phyloP scores from a whole-genome alignment of 2,113 vertebrate species.

The Phocoena sinus region DNA sequence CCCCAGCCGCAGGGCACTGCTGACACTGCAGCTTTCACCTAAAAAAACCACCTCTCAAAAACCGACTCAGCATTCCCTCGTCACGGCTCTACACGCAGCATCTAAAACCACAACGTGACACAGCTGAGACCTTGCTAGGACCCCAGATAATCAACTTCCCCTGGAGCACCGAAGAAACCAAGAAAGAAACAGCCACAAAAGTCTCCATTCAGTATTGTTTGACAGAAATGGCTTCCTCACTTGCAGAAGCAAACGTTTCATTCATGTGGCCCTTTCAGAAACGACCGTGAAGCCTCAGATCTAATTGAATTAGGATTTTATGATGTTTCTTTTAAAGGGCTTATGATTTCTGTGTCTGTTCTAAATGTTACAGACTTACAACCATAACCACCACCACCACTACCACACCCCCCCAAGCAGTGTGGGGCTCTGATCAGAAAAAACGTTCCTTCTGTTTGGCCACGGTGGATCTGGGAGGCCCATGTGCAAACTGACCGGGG shows the following conservation, averaged over 20 bases:
- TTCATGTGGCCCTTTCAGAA: background rate
- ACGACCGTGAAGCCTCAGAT: background rate
- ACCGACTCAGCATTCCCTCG: background rate
- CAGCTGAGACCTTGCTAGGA: background rate
- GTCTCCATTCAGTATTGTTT: background rate
- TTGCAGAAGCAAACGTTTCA: background rate
- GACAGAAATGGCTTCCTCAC: background rate
- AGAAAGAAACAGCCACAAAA: background rate
- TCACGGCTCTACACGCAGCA: background rate
- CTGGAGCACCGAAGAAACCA: background rate
- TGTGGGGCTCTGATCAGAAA: background rate
- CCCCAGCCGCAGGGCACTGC: accelerated
- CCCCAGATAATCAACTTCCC: background rate
- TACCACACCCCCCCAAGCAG: too few relatives aligned
- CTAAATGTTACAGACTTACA: background rate
- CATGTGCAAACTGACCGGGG: background rate
- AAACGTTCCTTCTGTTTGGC: background rate
- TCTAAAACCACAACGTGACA: background rate
- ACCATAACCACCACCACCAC: background rate
- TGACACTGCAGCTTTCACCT: background rate
- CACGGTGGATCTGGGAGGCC: background rate
- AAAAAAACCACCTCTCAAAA: background rate
- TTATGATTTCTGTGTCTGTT: slow-evolving; percentile 10
- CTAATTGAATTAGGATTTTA: slow-evolving; percentile 24
- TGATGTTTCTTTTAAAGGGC: background rate